Evolutionary conservation across 64 coral and sea anemone genomes (phyloP).

Genomic region (Montipora efflorescens): DNA sequence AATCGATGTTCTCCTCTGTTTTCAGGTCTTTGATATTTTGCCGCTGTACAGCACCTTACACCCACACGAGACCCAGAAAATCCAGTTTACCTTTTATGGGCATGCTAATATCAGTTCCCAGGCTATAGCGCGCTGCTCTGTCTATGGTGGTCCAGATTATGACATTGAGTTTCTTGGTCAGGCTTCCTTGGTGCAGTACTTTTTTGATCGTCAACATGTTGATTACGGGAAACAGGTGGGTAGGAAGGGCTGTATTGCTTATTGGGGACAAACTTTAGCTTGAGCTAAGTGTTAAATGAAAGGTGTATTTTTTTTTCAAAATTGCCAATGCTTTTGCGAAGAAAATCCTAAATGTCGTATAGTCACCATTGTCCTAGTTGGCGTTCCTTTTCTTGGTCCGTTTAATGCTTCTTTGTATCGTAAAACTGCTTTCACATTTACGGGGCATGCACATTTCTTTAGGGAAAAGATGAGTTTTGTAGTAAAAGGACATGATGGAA

Average conservation of each 20-base stretch:
- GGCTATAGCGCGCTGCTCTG: slow-evolving; percentile 89
- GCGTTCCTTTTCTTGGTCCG: neutral
- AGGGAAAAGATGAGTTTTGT: neutral
- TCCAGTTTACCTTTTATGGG: slow-evolving; percentile 99
- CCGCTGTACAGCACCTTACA: slow-evolving; percentile 97
- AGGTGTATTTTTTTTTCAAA: no score
- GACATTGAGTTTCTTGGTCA: slow-evolving; percentile 83
- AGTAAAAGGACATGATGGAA: no score
- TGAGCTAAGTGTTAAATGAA: neutral
- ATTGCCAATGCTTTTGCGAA: no score
- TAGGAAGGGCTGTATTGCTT: neutral
- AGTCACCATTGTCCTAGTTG: no score
- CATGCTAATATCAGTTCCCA: slow-evolving; percentile 87
- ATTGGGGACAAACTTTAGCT: neutral
- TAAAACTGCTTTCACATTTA: neutral
- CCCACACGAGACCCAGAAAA: slow-evolving; percentile 87
- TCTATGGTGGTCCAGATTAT: slow-evolving; percentile 94
- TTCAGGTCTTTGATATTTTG: slow-evolving; percentile 96
- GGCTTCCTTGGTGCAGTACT: slow-evolving; percentile 94
- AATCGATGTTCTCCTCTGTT: neutral
- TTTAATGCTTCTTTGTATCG: neutral
- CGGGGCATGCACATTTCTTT: neutral
- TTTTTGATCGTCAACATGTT: slow-evolving; percentile 82
- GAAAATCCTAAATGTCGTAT: no score
- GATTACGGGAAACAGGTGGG: slow-evolving; percentile 96